phyloP scores from a whole-genome alignment of 2,888 invertebrate species.

The Heliconius hortense region DNA sequence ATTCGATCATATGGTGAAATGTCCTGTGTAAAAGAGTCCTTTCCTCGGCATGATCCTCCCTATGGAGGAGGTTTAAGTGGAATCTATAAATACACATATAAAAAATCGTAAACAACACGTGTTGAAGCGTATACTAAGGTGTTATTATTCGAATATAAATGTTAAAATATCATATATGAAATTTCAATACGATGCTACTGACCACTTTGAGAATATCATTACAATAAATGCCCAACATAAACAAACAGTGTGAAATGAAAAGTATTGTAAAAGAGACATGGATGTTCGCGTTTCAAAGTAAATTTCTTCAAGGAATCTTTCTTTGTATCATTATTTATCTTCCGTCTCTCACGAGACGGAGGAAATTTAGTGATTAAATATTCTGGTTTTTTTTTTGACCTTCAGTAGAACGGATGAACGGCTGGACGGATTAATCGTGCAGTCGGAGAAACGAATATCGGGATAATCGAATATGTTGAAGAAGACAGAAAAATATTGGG shows the following conservation, averaged over 20 bases:
- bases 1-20: no score
- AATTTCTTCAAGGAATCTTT: not conserved
- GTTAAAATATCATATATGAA: constrained; percentile 17
- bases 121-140: constrained; percentile 4
- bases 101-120: not conserved
- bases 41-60: not conserved
- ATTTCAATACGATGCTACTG: constrained; percentile 19
- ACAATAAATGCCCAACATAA: constrained; percentile 11
- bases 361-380: not conserved
- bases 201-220: constrained; percentile 18
- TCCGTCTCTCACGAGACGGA: not conserved
- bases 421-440: no score
- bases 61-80: not conserved
- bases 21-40: no score
- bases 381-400: no score
- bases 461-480: no score
- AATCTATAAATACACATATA: constrained; percentile 11
- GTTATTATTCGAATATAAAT: constrained; percentile 24
- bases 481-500: no score
- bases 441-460: no score
- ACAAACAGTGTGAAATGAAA: constrained; percentile 24
- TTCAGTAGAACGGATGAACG: no score
- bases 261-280: constrained; percentile 1
- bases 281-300: not conserved
- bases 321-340: not conserved